These are phyloP conservation scores for Frankliniella fusca DNA, from an alignment of 2,888 invertebrate species.

Conservation along the genomic window DNA sequence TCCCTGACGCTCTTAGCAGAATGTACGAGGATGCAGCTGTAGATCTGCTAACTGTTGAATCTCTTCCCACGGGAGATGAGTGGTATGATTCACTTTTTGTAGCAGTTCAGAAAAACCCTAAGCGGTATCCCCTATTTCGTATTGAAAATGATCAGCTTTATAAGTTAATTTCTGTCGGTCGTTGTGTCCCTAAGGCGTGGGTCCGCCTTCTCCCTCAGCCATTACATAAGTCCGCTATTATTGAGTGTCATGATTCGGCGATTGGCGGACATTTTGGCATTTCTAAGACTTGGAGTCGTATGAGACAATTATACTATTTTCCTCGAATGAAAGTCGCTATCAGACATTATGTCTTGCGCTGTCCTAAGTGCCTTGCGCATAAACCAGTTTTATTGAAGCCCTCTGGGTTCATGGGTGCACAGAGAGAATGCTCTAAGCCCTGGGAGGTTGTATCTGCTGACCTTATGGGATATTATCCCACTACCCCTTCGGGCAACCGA, in stretches of 20 bases:
- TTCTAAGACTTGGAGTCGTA: not conserved
- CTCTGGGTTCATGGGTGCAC: too few species aligned
- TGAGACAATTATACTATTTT: not conserved
- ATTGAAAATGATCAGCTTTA: constrained; percentile 32
- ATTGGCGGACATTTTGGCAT: not conserved
- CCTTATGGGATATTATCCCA: not conserved
- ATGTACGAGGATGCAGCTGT: constrained; percentile 28
- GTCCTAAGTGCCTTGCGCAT: not conserved
- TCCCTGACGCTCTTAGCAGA: constrained; percentile 43
- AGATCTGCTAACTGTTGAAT: constrained; percentile 7
- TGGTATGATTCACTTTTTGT: not conserved
- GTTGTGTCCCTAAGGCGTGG: not conserved
- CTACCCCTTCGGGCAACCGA: not conserved
- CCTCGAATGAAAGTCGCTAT: not conserved
- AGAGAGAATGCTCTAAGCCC: not conserved
- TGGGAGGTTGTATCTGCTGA: not conserved
- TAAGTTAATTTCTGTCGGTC: not conserved
- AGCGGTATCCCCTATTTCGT: constrained; percentile 34
- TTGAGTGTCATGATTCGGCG: not conserved
- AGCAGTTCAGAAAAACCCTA: constrained; percentile 16
- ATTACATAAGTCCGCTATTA: not conserved
- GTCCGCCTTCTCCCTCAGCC: not conserved
- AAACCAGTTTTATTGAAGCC: not conserved
- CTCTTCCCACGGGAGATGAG: not conserved
- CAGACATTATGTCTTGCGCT: not conserved